A percentile compares a stretch with the other conserved stretches of the same genome.
Evolutionary conservation across 2,113 vertebrate species (phyloP).

Genomic region (Oplegnathus fasciatus): DNA sequence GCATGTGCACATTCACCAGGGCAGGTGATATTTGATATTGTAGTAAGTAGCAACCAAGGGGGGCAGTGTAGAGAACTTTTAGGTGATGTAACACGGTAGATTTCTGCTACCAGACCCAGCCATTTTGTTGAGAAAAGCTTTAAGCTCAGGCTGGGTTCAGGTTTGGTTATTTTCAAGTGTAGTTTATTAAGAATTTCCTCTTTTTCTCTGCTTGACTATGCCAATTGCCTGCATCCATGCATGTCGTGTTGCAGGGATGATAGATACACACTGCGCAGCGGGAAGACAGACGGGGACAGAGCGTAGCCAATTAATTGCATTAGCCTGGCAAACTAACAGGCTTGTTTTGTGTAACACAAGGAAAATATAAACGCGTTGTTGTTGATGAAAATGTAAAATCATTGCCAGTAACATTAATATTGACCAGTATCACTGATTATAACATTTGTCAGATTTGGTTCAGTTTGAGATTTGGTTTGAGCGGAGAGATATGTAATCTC

Average conservation of each 20-base stretch:
- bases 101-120: not conserved
- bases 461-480: no score
- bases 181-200: no score
- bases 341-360: not conserved
- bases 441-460: no score
- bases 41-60: not conserved
- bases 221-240: not conserved
- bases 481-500: no score
- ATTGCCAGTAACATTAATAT: not conserved
- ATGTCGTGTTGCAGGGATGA: not conserved
- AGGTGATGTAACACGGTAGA: no score
- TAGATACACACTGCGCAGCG: no score
- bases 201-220: no score
- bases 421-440: not conserved
- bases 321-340: not conserved
- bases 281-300: not conserved
- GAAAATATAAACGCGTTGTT: not conserved
- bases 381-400: not conserved
- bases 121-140: not conserved
- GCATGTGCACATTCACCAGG: not conserved
- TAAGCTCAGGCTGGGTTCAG: not conserved
- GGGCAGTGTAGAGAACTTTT: not conserved
- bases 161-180: not conserved
- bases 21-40: not conserved
- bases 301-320: not conserved